Base-by-base conservation (phyloP, 2,113 vertebrate genomes). In the Coreoperca whiteheadi region DNA sequence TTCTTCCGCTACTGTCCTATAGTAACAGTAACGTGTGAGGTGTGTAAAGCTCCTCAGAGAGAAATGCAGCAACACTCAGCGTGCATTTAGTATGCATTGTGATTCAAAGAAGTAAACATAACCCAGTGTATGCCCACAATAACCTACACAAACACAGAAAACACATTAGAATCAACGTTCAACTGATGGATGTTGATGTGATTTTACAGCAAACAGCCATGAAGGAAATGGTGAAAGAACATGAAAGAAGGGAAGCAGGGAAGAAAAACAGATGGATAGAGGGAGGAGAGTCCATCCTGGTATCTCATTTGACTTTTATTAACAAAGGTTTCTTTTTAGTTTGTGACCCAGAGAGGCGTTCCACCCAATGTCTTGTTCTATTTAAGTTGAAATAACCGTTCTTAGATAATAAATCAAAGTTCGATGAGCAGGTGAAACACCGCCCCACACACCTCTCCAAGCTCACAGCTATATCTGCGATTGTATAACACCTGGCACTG, bases 401-500 rank as follows among this genome's bases (percentile, higher is more conserved):
- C 87, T 91, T 89, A 84, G 76, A 74, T 90, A 92, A 93, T 79
- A 83, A 77, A 70, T 87, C 84, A 89, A 79, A 90, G 89, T 89
- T 87, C 67, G 20, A 83, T 4, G 20, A 80, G 81, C 85, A 68
- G 71, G 76, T 86, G 70, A 87, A 91, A 79, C 6, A 11, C 66
- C 4, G 21, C 77, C 77, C 71, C 53, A 77, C 79, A 77, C 79
- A 88, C 16, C 88, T 90, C 83, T 84, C 80, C 7, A n/a, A 73
- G 84, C 83, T 81, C 78, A 65, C 74, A 57, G 71, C 85, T 81
- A 71, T 72, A 84, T 32, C 80, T 84, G 84, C 53, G 79, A 65
- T 93, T 94, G 90, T 89, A 51, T 94, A 94, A 94, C 84, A 79
- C 72, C 83, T 85, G 84, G 87, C 87, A 82, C 51, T 80, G 90